These are phyloP conservation scores for Sarcophaga variegata DNA, from an alignment of 2,888 invertebrate species.

Conservation along the genomic window DNA sequence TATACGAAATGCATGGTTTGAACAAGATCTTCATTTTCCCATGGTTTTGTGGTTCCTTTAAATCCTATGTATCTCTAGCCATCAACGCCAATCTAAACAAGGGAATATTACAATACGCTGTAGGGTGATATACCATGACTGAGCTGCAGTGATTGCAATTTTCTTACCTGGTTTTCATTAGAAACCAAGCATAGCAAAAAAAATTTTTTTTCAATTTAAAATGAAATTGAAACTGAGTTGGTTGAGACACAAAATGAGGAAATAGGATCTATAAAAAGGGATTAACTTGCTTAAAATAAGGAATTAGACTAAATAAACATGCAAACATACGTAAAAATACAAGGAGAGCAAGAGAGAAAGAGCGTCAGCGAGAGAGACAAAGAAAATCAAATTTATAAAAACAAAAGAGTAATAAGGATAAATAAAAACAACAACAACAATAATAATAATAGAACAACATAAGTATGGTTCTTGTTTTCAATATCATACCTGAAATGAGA, in stretches of 20 bases:
- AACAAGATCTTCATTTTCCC: too few species aligned
- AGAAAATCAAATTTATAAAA: constrained; percentile 6
- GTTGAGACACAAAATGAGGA: background rate
- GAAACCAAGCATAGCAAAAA: background rate
- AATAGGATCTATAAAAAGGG: constrained; percentile 50
- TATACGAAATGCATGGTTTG: too few species aligned
- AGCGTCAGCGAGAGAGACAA: background rate
- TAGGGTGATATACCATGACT: too few species aligned
- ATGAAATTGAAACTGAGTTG: constrained; percentile 25
- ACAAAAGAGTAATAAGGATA: constrained; percentile 1
- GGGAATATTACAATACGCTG: too few species aligned
- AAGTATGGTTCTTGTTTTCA: constrained; percentile 23
- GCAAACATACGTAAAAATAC: background rate
- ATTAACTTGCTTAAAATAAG: constrained; percentile 55
- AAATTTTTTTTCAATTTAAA: constrained; percentile 39
- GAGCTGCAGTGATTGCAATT: too few species aligned
- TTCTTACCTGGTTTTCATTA: background rate
- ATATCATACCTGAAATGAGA: constrained; percentile 13
- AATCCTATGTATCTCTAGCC: too few species aligned
- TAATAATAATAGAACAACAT: background rate
- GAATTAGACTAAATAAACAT: constrained; percentile 44
- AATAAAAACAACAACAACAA: background rate
- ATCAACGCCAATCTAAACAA: too few species aligned
- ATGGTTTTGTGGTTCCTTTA: too few species aligned
- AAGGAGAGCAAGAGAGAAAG: background rate